Conservation (phyloP, 1,140 invertebrate genomes). For the Eciton burchellii region DNA sequence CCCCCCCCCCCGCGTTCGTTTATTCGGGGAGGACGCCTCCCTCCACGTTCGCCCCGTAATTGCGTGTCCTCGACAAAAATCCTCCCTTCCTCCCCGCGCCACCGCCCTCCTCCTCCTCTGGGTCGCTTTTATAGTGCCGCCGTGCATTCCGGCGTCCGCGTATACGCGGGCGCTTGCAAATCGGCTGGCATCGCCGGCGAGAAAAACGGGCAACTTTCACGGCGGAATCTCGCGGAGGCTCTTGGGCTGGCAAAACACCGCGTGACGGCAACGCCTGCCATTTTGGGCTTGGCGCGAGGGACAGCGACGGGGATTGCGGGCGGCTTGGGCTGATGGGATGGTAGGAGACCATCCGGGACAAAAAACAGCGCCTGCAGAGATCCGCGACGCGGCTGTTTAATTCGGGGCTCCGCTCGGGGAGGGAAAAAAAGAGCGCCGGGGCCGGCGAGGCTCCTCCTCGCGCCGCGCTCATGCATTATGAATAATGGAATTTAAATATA, state of each 20-base stretch:
- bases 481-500: constrained; percentile 83
- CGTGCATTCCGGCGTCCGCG: constrained; percentile 51
- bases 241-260: constrained; percentile 64
- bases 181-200: constrained; percentile 42
- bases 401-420: constrained; percentile 76
- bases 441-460: constrained; percentile 48
- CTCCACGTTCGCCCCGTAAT: constrained; percentile 37
- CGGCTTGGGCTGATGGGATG: constrained; percentile 54
- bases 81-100: no score
- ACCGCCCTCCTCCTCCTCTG: no score
- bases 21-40: constrained; percentile 24
- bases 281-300: constrained; percentile 65
- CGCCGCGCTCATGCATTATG: constrained; percentile 79
- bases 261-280: constrained; percentile 54
- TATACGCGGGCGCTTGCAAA: constrained; percentile 58
- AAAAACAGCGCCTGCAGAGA: constrained; percentile 74
- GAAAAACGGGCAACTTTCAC: constrained; percentile 68
- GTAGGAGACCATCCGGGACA: constrained; percentile 58
- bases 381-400: constrained; percentile 78
- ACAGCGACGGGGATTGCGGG: constrained; percentile 24
- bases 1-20: constrained; percentile 28
- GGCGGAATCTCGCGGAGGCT: constrained; percentile 44
- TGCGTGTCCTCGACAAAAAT: constrained; percentile 56
- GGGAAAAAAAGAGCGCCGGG: constrained; percentile 68
- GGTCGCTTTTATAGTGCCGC: constrained; percentile 6